Percentiles rank a stretch among this genome's conserved stretches.
Conservation (phyloP, 2,113 vertebrate species). For the Tamias sibiricus region DNA sequence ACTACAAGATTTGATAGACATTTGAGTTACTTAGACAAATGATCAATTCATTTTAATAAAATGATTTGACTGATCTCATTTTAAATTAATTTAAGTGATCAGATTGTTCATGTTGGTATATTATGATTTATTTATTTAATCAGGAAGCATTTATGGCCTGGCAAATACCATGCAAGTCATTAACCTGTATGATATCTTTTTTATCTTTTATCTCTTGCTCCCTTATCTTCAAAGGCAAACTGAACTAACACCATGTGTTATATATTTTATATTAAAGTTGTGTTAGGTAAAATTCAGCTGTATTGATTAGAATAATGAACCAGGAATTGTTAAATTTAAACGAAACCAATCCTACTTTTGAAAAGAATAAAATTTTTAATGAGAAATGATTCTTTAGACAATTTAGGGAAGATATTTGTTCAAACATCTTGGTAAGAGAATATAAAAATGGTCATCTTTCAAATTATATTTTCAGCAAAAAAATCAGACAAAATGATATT, state of each 20-base stretch:
- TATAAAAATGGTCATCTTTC: constrained; percentile 23
- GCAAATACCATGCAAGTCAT: neutral
- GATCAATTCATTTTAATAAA: constrained; percentile 61
- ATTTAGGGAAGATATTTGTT: neutral
- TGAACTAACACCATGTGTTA: neutral
- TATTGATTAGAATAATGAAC: neutral
- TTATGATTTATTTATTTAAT: constrained; percentile 62
- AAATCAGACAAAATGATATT: neutral
- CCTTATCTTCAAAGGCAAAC: constrained; percentile 31
- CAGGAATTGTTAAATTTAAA: constrained; percentile 11
- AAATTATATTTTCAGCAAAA: constrained; percentile 14
- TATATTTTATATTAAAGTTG: neutral
- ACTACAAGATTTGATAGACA: constrained; percentile 31
- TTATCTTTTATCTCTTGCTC: constrained; percentile 36
- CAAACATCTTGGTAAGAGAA: neutral
- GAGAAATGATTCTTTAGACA: neutral
- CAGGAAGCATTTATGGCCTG: neutral
- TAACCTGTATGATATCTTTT: neutral
- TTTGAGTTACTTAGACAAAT: constrained; percentile 56
- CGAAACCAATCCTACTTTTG: neutral
- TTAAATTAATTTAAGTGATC: constrained; percentile 60
- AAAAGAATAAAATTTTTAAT: neutral
- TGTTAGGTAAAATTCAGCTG: constrained; percentile 6
- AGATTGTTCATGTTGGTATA: constrained; percentile 12
- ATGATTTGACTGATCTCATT: constrained; percentile 36